These are phyloP conservation scores for Pteria penguin DNA, from an alignment of 2,888 invertebrate species.

Conservation along the genomic window DNA sequence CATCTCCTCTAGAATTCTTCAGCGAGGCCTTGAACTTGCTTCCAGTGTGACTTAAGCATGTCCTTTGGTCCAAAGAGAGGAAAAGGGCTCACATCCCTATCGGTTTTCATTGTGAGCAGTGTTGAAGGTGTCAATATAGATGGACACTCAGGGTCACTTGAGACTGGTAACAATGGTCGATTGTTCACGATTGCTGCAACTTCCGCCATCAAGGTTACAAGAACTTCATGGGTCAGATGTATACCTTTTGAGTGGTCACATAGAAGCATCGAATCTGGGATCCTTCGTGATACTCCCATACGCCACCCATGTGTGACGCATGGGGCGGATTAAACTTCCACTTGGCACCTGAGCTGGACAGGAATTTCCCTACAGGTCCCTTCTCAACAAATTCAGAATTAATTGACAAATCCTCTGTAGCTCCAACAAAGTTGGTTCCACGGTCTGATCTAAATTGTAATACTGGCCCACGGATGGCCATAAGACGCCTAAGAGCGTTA, in stretches of 20 bases:
- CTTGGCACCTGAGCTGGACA: not conserved
- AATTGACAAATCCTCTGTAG: not conserved
- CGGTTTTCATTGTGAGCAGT: not conserved
- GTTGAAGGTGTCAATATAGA: not conserved
- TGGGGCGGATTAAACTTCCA: not conserved
- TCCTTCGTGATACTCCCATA: not conserved
- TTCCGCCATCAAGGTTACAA: not conserved
- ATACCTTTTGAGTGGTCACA: not conserved
- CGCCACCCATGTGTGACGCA: not conserved
- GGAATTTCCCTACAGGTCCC: not conserved
- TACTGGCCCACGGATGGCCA: not conserved
- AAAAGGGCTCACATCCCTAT: not conserved
- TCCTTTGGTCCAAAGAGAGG: not conserved
- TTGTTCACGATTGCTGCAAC: not conserved
- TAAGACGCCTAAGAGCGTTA: not conserved
- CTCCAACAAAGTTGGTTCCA: not conserved
- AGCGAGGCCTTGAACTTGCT: not conserved
- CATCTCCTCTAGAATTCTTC: not conserved
- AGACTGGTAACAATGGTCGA: not conserved
- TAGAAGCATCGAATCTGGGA: not conserved
- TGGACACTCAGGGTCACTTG: not conserved
- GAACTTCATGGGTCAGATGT: not conserved
- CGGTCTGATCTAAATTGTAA: not conserved
- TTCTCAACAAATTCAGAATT: not conserved
- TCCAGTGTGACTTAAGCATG: not conserved